Conservation (phyloP, 2,113 vertebrate species). For the Beaufortia kweichowensis region DNA sequence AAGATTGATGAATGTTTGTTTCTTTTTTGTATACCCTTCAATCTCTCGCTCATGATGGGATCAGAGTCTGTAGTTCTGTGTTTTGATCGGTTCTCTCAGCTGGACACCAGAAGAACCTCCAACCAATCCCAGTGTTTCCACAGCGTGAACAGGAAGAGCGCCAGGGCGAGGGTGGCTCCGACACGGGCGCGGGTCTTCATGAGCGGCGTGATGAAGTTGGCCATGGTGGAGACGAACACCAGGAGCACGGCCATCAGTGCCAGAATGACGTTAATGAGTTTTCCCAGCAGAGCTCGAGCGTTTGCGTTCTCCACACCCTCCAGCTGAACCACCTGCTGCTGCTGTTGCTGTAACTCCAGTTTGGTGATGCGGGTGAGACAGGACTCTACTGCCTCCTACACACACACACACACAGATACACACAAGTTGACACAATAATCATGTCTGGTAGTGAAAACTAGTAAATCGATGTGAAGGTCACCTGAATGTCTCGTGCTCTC, state of each 20-base stretch:
- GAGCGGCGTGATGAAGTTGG: constrained; percentile 97
- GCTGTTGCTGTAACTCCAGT: constrained; percentile 96
- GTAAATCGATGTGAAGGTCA: too few relatives aligned
- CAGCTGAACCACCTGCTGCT: constrained; percentile 97
- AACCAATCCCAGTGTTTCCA: constrained; percentile 98
- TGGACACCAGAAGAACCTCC: constrained; percentile 84
- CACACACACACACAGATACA: constrained; percentile 30
- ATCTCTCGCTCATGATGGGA: background rate
- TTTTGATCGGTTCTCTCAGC: constrained; percentile 72
- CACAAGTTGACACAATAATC: background rate
- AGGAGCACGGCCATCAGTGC: constrained; percentile 97
- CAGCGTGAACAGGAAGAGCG: constrained; percentile 85
- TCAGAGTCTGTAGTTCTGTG: constrained; percentile 3
- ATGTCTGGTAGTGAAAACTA: too few relatives aligned
- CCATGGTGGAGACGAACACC: constrained; percentile 96
- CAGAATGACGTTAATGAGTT: constrained; percentile 98
- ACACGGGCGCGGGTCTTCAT: constrained; percentile 94
- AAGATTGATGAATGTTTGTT: background rate
- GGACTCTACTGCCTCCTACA: constrained; percentile 94
- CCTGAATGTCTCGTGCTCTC: constrained; percentile 97
- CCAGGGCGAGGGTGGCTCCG: constrained; percentile 83
- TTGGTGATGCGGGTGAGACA: constrained; percentile 96
- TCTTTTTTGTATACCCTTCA: background rate
- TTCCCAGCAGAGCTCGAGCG: constrained; percentile 91
- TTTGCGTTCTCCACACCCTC: constrained; percentile 98